Evolutionary conservation across 2,113 vertebrate species (phyloP), one percentile per base, ranked within the genome.

Genomic region (Corvus cornix): DNA sequence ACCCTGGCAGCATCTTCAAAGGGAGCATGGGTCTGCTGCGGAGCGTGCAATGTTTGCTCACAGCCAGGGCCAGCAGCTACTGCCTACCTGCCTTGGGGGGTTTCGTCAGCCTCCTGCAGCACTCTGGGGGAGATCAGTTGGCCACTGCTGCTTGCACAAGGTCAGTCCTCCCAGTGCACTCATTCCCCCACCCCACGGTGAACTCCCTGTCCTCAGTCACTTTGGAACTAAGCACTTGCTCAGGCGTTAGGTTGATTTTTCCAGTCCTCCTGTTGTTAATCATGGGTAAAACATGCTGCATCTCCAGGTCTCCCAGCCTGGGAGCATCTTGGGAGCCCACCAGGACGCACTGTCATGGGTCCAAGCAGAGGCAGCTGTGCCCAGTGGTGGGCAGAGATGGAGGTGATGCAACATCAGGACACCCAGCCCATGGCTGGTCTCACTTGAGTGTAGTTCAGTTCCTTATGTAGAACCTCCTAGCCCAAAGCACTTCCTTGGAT

Each of bases 1-100:
- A 94, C 95, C 94, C 95, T 94, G 95, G 96, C 94, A 96, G 92
- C 92, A 91, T 88, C 96, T 96, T 97, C 97, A 97, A 97, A 97
- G 97, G 79, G 62, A 96, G n/a, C 84, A 95, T 90, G 86, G 84
- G 83, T 63, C 74, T 96, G 96, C 96, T 96, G 93, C 90, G 66
- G 66, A 90, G 89, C 35, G 2, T 94, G 97, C 96, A 97, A 97
- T 97, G 95, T 97, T 97, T 95, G 95, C 95, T 97, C 82, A 21
- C 35, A 4, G 94, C 83, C 84, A 82, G 89, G 81, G 82, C 33
- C 23, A 70, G 79, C 93, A 72, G 90, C 95, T 73, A 30, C 79
- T 28, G 15, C 94, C 93, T 82, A 82, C 82, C 89, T 28, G 91
- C 93, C 83, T 37, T 83, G 90, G 91, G 92, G 80, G 84, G 87